These are phyloP conservation scores for Polymixis lichenea DNA, from an alignment of 2,888 invertebrate species.

Conservation along the genomic window DNA sequence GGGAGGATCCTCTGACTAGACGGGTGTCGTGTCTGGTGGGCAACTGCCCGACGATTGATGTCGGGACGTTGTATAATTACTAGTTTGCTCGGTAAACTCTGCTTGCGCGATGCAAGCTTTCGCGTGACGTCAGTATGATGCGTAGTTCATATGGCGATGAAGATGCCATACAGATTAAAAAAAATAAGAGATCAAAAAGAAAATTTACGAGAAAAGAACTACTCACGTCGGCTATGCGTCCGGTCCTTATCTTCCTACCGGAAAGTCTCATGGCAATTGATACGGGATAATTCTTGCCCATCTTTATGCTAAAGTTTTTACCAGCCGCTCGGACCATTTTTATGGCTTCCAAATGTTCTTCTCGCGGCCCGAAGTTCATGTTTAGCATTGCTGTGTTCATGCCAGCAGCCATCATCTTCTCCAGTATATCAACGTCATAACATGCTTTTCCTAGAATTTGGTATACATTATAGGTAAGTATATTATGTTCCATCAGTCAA, in stretches of 20 bases:
- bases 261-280: slow-evolving; percentile 96
- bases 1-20: too few relatives aligned
- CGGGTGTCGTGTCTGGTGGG: too few relatives aligned
- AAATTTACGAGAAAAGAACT: neutral
- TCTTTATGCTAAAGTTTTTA: slow-evolving; percentile 91
- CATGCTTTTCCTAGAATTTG: slow-evolving; percentile 78
- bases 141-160: too few relatives aligned
- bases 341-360: slow-evolving; percentile 84
- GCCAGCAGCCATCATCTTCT: slow-evolving; percentile 88
- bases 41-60: too few relatives aligned
- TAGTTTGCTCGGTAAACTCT: too few relatives aligned
- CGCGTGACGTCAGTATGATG: too few relatives aligned
- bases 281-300: slow-evolving; percentile 92
- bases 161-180: too few relatives aligned
- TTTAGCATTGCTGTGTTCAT: slow-evolving; percentile 89
- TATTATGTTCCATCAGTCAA: neutral
- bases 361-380: slow-evolving; percentile 80
- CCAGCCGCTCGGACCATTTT: slow-evolving; percentile 84
- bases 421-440: slow-evolving; percentile 79
- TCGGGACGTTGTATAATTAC: too few relatives aligned
- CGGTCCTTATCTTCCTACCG: slow-evolving; percentile 97
- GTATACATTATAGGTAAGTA: neutral
- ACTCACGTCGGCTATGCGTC: slow-evolving; percentile 93
- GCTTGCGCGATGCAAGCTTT: too few relatives aligned
- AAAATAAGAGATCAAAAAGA: neutral